phyloP scores from a whole-genome alignment of 2,888 invertebrate species.

The Elysia crispata region DNA sequence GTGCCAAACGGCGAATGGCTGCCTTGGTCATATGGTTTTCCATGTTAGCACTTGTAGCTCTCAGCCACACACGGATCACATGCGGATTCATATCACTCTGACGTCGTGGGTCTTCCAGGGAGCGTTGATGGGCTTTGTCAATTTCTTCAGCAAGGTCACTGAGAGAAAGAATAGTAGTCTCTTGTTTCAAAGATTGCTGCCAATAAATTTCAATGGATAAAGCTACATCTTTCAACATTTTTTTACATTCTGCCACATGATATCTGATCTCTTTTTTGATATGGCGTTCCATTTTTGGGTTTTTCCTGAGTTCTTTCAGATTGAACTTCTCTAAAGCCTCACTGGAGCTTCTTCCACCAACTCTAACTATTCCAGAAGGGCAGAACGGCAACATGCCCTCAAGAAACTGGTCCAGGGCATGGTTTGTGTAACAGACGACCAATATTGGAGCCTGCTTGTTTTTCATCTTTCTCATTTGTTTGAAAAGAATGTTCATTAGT shows the following conservation, averaged over 20 bases:
- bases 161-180: conserved; percentile 37
- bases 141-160: conserved; percentile 38
- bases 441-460: conserved; percentile 62
- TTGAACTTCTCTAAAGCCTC: conserved; percentile 56
- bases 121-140: conserved; percentile 5
- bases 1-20: conserved; percentile 26
- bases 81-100: background rate
- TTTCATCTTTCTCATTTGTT: too few relatives aligned
- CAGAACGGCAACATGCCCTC: conserved; percentile 67
- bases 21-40: conserved; percentile 35
- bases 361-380: conserved; percentile 63
- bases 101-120: conserved; percentile 38
- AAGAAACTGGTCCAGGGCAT: conserved; percentile 75
- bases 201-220: conserved; percentile 18
- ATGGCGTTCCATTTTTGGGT: conserved; percentile 20
- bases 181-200: conserved; percentile 40
- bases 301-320: conserved; percentile 48
- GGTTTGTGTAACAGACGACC: conserved; percentile 75
- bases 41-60: conserved; percentile 45
- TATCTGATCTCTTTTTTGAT: background rate
- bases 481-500: conserved; percentile 82
- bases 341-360: conserved; percentile 69
- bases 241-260: background rate
- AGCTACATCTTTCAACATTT: conserved; percentile 17
- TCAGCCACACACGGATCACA: conserved; percentile 38